Base-by-base conservation (phyloP, 2,797 vertebrate species). In the Chelmon rostratus region DNA sequence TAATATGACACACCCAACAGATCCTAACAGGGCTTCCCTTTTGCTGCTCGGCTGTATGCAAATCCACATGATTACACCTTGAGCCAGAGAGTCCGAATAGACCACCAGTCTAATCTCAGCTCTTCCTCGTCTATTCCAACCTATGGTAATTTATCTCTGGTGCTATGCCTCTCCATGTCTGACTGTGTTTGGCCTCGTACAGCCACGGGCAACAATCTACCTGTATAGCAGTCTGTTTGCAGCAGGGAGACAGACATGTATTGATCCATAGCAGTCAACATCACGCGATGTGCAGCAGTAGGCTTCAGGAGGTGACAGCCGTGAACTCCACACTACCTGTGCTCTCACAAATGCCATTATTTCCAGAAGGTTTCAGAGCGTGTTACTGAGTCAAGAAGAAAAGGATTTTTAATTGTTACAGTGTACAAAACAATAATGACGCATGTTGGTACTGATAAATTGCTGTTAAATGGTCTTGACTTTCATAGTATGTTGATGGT, bases 1-100 rank as follows among this genome's bases (percentile, higher is more conserved):
- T 37, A 50, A 72, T 38, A 68, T 15, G 93, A 76, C 93, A 91
- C 94, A 59, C 93, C 95, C 95, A 78, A 13, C 59, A 82, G 33
- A 82, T 83, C 58, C 58, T 67, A 67, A 73, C 76, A 77, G 87
- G 91, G 88, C 73, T 93, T 90, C 87, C 86, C 84, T 80, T 31
- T 53, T 18, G 76, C 84, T 87, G 68, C 76, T 42, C n/a, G 75
- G 40, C 85, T 73, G 46, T 68, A 69, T 66, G 67, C 73, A 86
- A 68, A 82, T 76, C 63, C 50, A 86, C 57, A 40, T 79, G 16
- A 78, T 37, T 72, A 65, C 73, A 79, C 61, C 67, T 76, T 68
- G 59, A 73, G 65, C 70, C 62, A 78, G 76, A 74, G 68, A 76
- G 62, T 72, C 65, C 50, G 59, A 31, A 57, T 25, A 63, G 65